Percentiles rank a stretch among this genome's conserved stretches.
phyloP scores from a whole-genome alignment of 1,140 invertebrate genomes.

The Scaptomyza graminum region DNA sequence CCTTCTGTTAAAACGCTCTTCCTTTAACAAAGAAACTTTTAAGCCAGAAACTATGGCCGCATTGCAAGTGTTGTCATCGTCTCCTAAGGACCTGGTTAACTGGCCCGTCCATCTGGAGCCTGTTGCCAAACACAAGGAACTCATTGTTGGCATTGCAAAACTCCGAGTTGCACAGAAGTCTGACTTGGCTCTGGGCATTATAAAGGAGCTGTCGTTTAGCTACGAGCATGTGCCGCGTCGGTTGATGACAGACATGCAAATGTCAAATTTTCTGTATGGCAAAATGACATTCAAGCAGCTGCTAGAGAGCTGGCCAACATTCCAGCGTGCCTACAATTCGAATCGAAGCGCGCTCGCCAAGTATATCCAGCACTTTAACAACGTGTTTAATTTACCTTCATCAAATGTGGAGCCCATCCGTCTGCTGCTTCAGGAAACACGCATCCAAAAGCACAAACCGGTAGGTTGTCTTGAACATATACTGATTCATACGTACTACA shows the following conservation, averaged over 20 bases:
- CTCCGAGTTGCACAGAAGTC: conserved; percentile 42
- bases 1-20: conserved; percentile 54
- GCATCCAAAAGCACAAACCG: conserved; percentile 19
- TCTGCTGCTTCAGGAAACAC: conserved; percentile 49
- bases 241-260: conserved; percentile 21
- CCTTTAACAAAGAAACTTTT: conserved; percentile 42
- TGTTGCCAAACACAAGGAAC: conserved; percentile 10
- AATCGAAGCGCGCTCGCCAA: background rate
- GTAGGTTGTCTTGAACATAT: conserved; percentile 10
- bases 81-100: conserved; percentile 18
- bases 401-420: conserved; percentile 60
- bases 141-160: conserved; percentile 42
- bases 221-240: conserved; percentile 63
- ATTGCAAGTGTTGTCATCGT: conserved; percentile 37
- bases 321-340: conserved; percentile 16
- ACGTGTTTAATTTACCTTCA: conserved; percentile 41
- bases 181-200: conserved; percentile 45
- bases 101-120: conserved; percentile 54
- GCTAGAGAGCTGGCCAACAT: conserved; percentile 44
- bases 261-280: conserved; percentile 40
- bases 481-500: too few species aligned
- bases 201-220: conserved; percentile 35
- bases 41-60: conserved; percentile 38
- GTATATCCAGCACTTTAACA: conserved; percentile 24
- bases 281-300: conserved; percentile 67